Percentiles rank a stretch among this genome's conserved stretches.
phyloP scores from a whole-genome alignment of 2,888 invertebrate species.

The Amblyteles armatorius region DNA sequence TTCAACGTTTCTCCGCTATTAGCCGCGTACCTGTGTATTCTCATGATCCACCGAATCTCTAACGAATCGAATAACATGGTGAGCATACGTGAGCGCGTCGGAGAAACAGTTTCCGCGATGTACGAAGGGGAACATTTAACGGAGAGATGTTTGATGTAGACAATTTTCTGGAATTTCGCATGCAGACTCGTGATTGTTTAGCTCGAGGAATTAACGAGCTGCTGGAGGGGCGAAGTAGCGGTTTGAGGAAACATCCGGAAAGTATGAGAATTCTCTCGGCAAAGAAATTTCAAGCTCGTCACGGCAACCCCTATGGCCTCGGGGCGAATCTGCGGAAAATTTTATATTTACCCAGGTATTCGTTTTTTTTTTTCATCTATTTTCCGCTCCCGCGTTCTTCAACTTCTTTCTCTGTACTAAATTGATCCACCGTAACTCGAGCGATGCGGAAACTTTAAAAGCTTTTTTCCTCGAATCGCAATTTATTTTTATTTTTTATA shows the following conservation, averaged over 20 bases:
- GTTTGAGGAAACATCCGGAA: constrained; percentile 39
- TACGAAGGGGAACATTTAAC: not conserved
- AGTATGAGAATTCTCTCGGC: constrained; percentile 23
- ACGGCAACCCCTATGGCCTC: constrained; percentile 7
- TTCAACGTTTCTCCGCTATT: constrained; percentile 30
- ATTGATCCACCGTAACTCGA: not conserved
- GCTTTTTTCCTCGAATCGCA: not conserved
- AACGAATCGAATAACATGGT: constrained; percentile 40
- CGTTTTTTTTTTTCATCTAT: not conserved
- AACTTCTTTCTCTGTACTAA: constrained; percentile 7
- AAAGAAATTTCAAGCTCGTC: constrained; percentile 50
- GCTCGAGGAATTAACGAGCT: constrained; percentile 15
- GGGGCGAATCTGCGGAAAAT: constrained; percentile 29
- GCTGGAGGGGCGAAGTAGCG: constrained; percentile 1
- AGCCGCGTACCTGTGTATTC: not conserved
- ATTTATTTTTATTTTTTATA: not conserved
- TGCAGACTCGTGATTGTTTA: constrained; percentile 12
- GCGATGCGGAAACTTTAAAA: not conserved
- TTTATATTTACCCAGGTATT: constrained; percentile 25
- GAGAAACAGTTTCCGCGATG: not conserved
- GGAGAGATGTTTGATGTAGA: constrained; percentile 27
- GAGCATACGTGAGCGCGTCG: not conserved
- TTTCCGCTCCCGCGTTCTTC: not conserved
- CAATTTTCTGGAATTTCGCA: constrained; percentile 26
- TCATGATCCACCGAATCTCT: constrained; percentile 13